Percentiles rank a stretch among this genome's conserved stretches.
Evolutionary conservation across 2,888 invertebrate species (phyloP).

Genomic region (Andrena camellia): DNA sequence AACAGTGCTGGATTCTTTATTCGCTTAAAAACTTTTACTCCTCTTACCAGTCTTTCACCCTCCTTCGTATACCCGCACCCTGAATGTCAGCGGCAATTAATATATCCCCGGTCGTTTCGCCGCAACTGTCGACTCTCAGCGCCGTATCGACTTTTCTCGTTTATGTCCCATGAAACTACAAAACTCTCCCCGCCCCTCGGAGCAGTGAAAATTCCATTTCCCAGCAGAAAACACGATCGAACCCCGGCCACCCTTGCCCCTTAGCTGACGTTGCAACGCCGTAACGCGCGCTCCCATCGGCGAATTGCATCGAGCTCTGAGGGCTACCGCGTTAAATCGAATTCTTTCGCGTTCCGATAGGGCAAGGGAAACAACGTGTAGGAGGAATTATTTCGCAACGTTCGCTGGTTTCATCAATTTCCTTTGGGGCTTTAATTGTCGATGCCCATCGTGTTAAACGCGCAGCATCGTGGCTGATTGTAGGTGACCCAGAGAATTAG

Average conservation of each 20-base stretch:
- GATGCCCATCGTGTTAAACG: background rate
- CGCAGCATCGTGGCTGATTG: background rate
- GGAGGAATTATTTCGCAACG: conserved; percentile 24
- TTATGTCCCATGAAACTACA: conserved; percentile 68
- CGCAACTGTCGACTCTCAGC: conserved; percentile 63
- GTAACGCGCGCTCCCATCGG: conserved; percentile 57
- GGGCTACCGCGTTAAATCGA: conserved; percentile 60
- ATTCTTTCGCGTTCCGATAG: conserved; percentile 40
- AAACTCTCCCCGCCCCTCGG: conserved; percentile 41
- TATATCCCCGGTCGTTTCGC: conserved; percentile 60
- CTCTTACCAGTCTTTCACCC: conserved; percentile 27
- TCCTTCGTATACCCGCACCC: conserved; percentile 22
- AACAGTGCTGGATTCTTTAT: conserved; percentile 14
- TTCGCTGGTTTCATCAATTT: conserved; percentile 23
- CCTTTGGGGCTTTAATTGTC: background rate
- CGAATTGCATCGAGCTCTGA: conserved; percentile 52
- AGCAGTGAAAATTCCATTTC: conserved; percentile 70
- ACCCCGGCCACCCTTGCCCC: conserved; percentile 29
- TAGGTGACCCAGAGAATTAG: background rate
- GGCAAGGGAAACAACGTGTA: conserved; percentile 17
- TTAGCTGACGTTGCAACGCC: conserved; percentile 58
- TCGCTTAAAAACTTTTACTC: conserved; percentile 20
- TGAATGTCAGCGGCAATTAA: conserved; percentile 67
- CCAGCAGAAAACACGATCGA: conserved; percentile 55
- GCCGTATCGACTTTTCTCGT: conserved; percentile 71